Conservation (phyloP, 2,888 invertebrate species). For the Orthosia cruda region DNA sequence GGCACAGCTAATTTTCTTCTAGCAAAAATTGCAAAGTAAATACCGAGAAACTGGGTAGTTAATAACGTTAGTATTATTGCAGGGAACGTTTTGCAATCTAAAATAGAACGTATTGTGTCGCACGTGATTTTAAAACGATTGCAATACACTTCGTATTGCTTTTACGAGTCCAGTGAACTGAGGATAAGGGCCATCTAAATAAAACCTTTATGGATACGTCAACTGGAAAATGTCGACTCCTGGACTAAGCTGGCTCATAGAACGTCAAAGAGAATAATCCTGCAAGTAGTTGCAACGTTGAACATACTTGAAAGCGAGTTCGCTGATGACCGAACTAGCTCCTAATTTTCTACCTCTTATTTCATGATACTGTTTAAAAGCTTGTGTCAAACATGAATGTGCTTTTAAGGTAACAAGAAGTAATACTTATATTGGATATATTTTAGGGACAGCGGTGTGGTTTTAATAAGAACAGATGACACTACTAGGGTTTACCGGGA, state of each 20-base stretch:
- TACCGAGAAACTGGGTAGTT: constrained; percentile 21
- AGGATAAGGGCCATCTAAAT: constrained; percentile 20
- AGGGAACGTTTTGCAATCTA: constrained; percentile 33
- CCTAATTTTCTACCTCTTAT: neutral
- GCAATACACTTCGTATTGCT: constrained; percentile 11
- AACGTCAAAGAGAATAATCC: constrained; percentile 24
- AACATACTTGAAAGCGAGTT: neutral
- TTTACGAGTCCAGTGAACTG: constrained; percentile 24
- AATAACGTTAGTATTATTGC: constrained; percentile 28
- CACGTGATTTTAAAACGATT: constrained; percentile 23
- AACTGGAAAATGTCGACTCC: constrained; percentile 12
- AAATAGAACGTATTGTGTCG: constrained; percentile 22
- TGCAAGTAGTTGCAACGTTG: constrained; percentile 11
- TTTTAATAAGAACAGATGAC: constrained; percentile 15
- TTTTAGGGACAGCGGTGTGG: neutral
- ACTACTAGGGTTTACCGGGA: neutral
- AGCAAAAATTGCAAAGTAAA: constrained; percentile 33
- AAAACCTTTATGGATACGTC: constrained; percentile 13
- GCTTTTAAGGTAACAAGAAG: constrained; percentile 36
- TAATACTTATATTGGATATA: constrained; percentile 1
- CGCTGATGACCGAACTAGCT: neutral
- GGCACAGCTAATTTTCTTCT: constrained; percentile 30
- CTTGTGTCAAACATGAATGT: constrained; percentile 15
- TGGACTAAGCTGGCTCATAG: neutral
- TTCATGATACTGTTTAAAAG: constrained; percentile 16